A percentile compares a stretch with the other conserved stretches of the same genome.
phyloP scores from a whole-genome alignment of 1,140 invertebrate genomes.

The Marisa cornuarietis region DNA sequence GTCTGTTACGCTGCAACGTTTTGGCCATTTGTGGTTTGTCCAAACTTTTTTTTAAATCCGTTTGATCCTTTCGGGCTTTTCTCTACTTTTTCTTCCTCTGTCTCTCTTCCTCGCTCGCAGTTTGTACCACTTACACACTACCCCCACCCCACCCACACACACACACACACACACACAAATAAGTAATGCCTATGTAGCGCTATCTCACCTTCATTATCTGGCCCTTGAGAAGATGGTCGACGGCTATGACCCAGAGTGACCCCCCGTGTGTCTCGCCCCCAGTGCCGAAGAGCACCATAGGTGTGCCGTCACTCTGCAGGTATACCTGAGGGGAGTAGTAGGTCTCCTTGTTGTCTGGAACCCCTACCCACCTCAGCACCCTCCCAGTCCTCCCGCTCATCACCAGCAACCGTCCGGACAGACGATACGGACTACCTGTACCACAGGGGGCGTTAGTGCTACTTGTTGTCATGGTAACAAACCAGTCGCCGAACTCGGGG shows the following conservation, averaged over 20 bases:
- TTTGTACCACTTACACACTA: too few relatives aligned
- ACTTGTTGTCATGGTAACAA: background rate
- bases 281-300: slow-evolving; percentile 76
- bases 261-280: slow-evolving; percentile 80
- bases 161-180: background rate
- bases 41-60: too few relatives aligned
- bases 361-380: slow-evolving; percentile 72
- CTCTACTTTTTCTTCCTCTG: too few relatives aligned
- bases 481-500: background rate
- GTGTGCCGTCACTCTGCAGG: slow-evolving; percentile 59
- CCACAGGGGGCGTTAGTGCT: background rate
- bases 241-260: slow-evolving; percentile 74
- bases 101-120: too few relatives aligned
- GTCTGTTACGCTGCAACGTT: too few relatives aligned
- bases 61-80: too few relatives aligned
- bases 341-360: slow-evolving; percentile 75
- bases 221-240: slow-evolving; percentile 71
- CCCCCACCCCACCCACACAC: background rate
- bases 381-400: slow-evolving; percentile 78
- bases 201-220: slow-evolving; percentile 68
- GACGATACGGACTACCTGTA: slow-evolving; percentile 48
- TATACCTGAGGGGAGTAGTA: slow-evolving; percentile 75
- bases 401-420: slow-evolving; percentile 74
- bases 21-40: too few relatives aligned
- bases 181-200: background rate